Evolutionary conservation across 1,140 invertebrate genomes (phyloP).

Genomic region (Magallana gigas): DNA sequence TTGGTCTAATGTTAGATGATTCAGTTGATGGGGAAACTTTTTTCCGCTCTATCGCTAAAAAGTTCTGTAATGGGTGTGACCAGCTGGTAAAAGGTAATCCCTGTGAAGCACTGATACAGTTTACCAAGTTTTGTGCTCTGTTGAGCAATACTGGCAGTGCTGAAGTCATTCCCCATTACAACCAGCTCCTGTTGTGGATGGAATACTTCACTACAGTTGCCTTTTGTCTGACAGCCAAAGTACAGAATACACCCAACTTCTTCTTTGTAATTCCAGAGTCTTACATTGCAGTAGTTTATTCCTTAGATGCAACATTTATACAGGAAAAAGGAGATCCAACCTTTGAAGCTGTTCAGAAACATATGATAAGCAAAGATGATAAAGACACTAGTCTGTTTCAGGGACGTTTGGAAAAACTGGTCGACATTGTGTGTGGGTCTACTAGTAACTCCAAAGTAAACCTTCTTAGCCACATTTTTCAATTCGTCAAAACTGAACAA

Average conservation of each 20-base stretch:
- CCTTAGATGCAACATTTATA: slow-evolving; percentile 58
- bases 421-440: slow-evolving; percentile 26
- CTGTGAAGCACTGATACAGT: slow-evolving; percentile 63
- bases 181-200: slow-evolving; percentile 63
- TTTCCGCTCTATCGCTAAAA: slow-evolving; percentile 55
- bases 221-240: slow-evolving; percentile 60
- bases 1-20: not conserved
- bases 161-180: slow-evolving; percentile 60
- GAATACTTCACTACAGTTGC: slow-evolving; percentile 65
- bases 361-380: not conserved
- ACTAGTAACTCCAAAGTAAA: slow-evolving; percentile 4
- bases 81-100: slow-evolving; percentile 57
- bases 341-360: slow-evolving; percentile 51
- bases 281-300: slow-evolving; percentile 57
- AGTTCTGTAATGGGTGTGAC: slow-evolving; percentile 61
- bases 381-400: slow-evolving; percentile 19
- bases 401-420: slow-evolving; percentile 26
- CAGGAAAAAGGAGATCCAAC: slow-evolving; percentile 44
- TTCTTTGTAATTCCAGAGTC: slow-evolving; percentile 60
- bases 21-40: slow-evolving; percentile 9
- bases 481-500: slow-evolving; percentile 39
- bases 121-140: slow-evolving; percentile 62
- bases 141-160: slow-evolving; percentile 47
- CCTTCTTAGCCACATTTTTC: slow-evolving; percentile 31
- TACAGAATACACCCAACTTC: slow-evolving; percentile 45